phyloP scores from a whole-genome alignment of 1,140 invertebrate species.

The Macrosteles quadrilineatus region DNA sequence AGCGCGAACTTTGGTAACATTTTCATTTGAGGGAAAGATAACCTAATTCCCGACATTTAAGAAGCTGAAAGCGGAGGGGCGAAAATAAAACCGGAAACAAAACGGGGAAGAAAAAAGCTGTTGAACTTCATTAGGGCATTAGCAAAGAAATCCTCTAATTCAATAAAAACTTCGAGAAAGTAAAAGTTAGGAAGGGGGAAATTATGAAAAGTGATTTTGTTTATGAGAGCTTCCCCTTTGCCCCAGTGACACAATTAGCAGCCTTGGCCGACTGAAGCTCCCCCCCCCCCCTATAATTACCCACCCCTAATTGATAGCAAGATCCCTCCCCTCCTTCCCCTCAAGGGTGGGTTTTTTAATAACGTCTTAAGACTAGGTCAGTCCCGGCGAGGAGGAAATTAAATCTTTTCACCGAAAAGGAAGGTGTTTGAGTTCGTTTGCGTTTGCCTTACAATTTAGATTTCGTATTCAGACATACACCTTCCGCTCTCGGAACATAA shows the following conservation, averaged over 20 bases:
- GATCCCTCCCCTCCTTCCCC: not conserved
- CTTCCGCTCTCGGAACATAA: too few relatives aligned
- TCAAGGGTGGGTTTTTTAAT: conserved; percentile 1
- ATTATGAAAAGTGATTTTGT: conserved; percentile 15
- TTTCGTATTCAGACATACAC: too few relatives aligned
- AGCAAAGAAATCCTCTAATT: conserved; percentile 14
- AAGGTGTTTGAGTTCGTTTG: too few relatives aligned
- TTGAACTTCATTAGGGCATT: conserved; percentile 16
- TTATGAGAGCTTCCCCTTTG: conserved; percentile 9
- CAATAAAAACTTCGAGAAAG: conserved; percentile 16
- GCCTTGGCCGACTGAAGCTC: conserved; percentile 1
- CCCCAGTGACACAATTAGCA: conserved; percentile 6
- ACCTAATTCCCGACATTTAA: too few relatives aligned
- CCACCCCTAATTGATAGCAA: conserved; percentile 6
- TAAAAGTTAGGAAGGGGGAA: conserved; percentile 13
- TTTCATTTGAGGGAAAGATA: too few relatives aligned
- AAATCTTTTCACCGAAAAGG: not conserved
- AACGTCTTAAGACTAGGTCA: conserved; percentile 16
- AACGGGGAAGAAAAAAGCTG: not conserved
- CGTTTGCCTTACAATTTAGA: too few relatives aligned
- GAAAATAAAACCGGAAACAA: conserved; percentile 4
- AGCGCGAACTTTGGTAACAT: too few relatives aligned
- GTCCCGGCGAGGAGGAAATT: not conserved
- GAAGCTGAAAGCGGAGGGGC: too few relatives aligned
- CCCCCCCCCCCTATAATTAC: not conserved